Evolutionary conservation across 1,140 invertebrate species (phyloP).

Genomic region (Sweltsa coloradensis): DNA sequence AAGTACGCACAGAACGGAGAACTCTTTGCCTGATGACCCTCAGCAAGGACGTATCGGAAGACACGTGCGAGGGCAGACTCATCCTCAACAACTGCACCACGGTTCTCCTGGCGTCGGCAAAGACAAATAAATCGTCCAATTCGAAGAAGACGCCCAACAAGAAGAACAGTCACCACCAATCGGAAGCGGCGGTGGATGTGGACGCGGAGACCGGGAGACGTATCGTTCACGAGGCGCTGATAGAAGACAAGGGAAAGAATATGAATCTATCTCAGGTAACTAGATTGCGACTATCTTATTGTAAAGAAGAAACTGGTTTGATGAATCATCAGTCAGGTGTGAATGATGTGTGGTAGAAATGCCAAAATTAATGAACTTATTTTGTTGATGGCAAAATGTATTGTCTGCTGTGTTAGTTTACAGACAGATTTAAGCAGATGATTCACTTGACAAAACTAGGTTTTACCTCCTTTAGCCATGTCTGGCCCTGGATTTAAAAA

Average conservation of each 20-base stretch:
- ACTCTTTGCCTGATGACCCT: conserved; percentile 62
- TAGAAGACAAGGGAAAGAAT: conserved; percentile 75
- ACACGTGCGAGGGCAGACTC: conserved; percentile 68
- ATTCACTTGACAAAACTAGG: too few relatives aligned
- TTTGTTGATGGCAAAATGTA: too few relatives aligned
- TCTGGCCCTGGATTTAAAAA: too few relatives aligned
- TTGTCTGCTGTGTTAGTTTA: too few relatives aligned
- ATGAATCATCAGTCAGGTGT: too few relatives aligned
- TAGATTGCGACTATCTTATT: too few relatives aligned
- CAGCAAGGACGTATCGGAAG: conserved; percentile 65
- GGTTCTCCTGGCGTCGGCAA: conserved; percentile 45
- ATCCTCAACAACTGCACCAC: conserved; percentile 68
- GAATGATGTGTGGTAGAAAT: too few relatives aligned
- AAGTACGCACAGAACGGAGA: conserved; percentile 69
- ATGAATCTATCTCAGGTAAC: conserved; percentile 64
- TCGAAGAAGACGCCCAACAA: background rate
- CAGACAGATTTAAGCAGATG: too few relatives aligned
- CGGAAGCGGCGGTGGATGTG: too few relatives aligned
- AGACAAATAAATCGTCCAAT: conserved; percentile 5
- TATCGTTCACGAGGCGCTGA: conserved; percentile 58
- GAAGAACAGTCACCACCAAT: background rate
- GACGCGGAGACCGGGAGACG: conserved; percentile 24
- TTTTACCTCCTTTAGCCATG: too few relatives aligned
- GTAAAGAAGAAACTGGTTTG: too few relatives aligned
- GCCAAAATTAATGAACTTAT: too few relatives aligned